Base-by-base conservation (phyloP, 2,888 invertebrate species). In the Liodrosophila aerea region DNA sequence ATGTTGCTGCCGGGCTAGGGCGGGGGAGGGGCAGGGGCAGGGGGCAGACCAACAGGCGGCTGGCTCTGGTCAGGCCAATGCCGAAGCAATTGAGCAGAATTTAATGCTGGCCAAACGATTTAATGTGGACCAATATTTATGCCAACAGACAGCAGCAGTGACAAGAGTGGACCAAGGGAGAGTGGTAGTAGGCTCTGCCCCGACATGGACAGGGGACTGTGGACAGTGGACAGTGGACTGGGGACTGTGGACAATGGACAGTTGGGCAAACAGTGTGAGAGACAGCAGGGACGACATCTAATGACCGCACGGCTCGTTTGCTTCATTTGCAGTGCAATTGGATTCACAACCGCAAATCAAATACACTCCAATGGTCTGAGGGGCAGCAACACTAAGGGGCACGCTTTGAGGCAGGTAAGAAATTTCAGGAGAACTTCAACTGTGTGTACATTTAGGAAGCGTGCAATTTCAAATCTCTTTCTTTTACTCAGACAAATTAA, bases 251-350 rank as follows among this genome's bases (percentile, higher is more conserved):
- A 30, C 47, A 68, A 41, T 22, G 49, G 16, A 49, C 36, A 43
- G 58, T 37, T 56, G 45, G 43, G n/a, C 50, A 61, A 69, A 66
- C 75, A 81, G 29, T 47, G 60, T 8, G 61, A 53, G 46, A 39
- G 54, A 46, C 39, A 33, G 34, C 12, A 2, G 7, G 7, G 37
- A 33, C 13, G 64, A 61, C 76, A 68, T 73, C 83, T 73, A 78
- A 82, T 76, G 83, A 82, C 78, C 73, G 50, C 78, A 82, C 33
- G 83, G 78, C 76, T 82, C 83, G 78, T 76, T 82, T 78, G 78
- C 73, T 78, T 78, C 83, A 78, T 82, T 82, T 78, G 73, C 76
- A 73, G 71, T 73, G 83, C 70, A 68, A 76, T 72, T 82, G 78
- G 64, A 78, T 82, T 70, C 73, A 73, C 73, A 82, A 82, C 83